Conservation (phyloP, 2,888 invertebrate species). For the Campaea margaritaria region DNA sequence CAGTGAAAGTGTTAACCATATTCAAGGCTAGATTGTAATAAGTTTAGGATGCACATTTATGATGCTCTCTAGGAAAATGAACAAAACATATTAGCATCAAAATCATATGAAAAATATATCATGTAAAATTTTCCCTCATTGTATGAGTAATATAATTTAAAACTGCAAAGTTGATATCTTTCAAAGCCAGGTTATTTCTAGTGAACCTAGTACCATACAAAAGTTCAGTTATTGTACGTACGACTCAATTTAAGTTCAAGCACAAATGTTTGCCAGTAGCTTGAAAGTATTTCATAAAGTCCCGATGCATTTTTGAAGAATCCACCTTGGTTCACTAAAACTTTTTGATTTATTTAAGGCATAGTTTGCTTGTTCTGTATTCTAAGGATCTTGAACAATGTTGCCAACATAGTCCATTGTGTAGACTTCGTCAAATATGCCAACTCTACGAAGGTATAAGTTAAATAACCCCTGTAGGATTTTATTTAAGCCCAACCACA, state of each 20-base stretch:
- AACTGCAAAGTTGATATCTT: no score
- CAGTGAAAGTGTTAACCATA: no score
- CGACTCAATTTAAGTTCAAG: neutral
- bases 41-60: no score
- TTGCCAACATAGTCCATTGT: slow-evolving; percentile 17
- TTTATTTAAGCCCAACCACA: neutral
- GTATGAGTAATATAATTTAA: no score
- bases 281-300: neutral
- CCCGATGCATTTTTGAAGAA: slow-evolving; percentile 13
- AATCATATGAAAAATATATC: no score
- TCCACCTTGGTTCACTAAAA: neutral
- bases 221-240: neutral
- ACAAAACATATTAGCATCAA: no score
- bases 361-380: slow-evolving; percentile 15
- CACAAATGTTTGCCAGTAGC: neutral
- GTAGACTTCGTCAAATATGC: slow-evolving; percentile 23
- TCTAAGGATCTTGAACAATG: slow-evolving; percentile 17
- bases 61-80: no score
- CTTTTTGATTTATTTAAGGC: slow-evolving; percentile 14
- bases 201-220: no score
- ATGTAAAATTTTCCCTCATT: no score
- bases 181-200: neutral
- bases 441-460: neutral
- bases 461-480: neutral
- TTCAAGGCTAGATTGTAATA: no score